Conservation (phyloP, 2,888 invertebrate genomes). For the Drosophila meridionalis region DNA sequence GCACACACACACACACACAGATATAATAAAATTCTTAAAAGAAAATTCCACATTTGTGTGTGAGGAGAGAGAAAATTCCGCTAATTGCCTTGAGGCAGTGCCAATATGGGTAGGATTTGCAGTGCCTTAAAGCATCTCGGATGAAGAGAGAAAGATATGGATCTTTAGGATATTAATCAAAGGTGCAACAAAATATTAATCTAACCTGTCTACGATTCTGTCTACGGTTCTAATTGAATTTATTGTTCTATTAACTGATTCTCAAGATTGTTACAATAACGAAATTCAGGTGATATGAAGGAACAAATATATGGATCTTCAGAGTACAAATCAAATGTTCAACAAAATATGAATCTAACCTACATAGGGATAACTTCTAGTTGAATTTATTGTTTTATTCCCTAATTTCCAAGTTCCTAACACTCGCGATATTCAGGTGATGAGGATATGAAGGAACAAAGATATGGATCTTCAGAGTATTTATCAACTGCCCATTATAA, state of each 20-base stretch:
- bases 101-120: neutral
- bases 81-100: constrained; percentile 1
- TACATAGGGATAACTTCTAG: neutral
- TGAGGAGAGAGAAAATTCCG: neutral
- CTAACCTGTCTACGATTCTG: too few species aligned
- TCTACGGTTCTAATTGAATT: too few species aligned
- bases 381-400: neutral
- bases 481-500: too few species aligned
- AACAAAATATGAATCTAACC: too few species aligned
- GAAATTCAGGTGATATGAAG: neutral
- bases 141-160: too few species aligned
- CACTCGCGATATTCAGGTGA: too few species aligned
- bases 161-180: too few species aligned
- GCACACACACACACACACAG: neutral
- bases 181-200: too few species aligned
- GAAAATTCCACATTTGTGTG: neutral
- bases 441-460: too few species aligned
- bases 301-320: neutral
- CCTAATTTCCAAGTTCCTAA: neutral
- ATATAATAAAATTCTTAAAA: neutral
- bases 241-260: too few species aligned
- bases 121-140: neutral
- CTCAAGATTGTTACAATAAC: too few species aligned
- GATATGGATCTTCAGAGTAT: too few species aligned
- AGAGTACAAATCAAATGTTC: neutral